These are phyloP conservation scores for Alosa sapidissima DNA, from an alignment of 2,797 vertebrate species.

Conservation along the genomic window DNA sequence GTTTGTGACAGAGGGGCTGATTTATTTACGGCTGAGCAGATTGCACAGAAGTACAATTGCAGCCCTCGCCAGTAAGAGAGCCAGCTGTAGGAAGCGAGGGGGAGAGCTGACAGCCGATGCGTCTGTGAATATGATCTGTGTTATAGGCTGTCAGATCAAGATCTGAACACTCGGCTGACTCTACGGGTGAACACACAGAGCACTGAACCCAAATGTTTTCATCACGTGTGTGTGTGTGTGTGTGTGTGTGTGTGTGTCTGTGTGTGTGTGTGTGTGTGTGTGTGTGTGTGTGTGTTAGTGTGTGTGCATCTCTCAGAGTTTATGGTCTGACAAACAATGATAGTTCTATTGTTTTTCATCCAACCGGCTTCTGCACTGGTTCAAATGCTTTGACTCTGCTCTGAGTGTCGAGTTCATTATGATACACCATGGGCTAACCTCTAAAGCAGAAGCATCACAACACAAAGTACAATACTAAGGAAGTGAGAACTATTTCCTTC, in stretches of 20 bases:
- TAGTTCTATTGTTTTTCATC: not conserved
- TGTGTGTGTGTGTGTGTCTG: no score
- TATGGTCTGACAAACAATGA: not conserved
- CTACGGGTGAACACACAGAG: not conserved
- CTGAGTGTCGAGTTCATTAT: not conserved
- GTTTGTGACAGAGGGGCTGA: not conserved
- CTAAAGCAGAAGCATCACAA: no score
- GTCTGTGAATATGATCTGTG: not conserved
- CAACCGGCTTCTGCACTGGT: not conserved
- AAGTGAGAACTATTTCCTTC: no score
- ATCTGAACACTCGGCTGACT: not conserved
- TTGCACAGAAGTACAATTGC: not conserved
- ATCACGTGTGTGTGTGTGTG: not conserved
- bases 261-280: no score
- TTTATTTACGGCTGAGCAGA: not conserved
- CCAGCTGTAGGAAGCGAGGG: not conserved
- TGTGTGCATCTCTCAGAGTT: no score
- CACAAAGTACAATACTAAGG: no score
- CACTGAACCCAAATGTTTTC: not conserved
- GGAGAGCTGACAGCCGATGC: constrained; percentile 6
- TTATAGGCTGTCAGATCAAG: not conserved
- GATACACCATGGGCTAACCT: not conserved
- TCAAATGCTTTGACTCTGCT: not conserved
- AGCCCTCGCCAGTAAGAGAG: not conserved
- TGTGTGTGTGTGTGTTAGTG: no score